phyloP scores from a whole-genome alignment of 2,888 invertebrate species.

The Idaea dimidiata region DNA sequence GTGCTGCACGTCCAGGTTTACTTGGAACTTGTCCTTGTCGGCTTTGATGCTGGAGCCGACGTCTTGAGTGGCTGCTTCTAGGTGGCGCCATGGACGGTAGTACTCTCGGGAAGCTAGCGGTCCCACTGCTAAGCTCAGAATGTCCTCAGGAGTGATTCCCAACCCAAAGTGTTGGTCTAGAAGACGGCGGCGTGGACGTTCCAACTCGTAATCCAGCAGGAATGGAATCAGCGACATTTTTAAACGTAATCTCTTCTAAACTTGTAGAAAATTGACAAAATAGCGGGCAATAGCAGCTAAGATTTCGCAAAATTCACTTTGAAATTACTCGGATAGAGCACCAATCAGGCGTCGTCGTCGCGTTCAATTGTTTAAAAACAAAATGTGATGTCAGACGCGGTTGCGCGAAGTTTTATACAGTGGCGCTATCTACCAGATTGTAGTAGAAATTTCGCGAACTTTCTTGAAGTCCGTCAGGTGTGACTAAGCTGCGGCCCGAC shows the following conservation, averaged over 20 bases:
- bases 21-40: slow-evolving; percentile 73
- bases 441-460: slow-evolving; percentile 48
- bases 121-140: slow-evolving; percentile 49
- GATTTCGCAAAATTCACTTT: slow-evolving; percentile 17
- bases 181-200: slow-evolving; percentile 68
- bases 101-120: slow-evolving; percentile 55
- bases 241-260: slow-evolving; percentile 12
- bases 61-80: slow-evolving; percentile 71
- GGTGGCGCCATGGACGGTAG: slow-evolving; percentile 68
- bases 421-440: slow-evolving; percentile 48
- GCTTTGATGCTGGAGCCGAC: slow-evolving; percentile 77
- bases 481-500: slow-evolving; percentile 34
- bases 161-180: slow-evolving; percentile 79
- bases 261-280: slow-evolving; percentile 9
- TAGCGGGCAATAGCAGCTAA: slow-evolving; percentile 3
- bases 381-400: slow-evolving; percentile 41
- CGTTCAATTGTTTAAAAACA: slow-evolving; percentile 33
- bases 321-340: slow-evolving; percentile 5
- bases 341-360: too few relatives aligned
- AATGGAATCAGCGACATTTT: slow-evolving; percentile 77
- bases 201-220: slow-evolving; percentile 58
- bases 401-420: slow-evolving; percentile 42
- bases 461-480: slow-evolving; percentile 30
- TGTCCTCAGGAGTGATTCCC: slow-evolving; percentile 72
- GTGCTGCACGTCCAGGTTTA: slow-evolving; percentile 88